Evolutionary conservation across 1,140 invertebrate species (phyloP).

Genomic region (Archivesica marissinica): DNA sequence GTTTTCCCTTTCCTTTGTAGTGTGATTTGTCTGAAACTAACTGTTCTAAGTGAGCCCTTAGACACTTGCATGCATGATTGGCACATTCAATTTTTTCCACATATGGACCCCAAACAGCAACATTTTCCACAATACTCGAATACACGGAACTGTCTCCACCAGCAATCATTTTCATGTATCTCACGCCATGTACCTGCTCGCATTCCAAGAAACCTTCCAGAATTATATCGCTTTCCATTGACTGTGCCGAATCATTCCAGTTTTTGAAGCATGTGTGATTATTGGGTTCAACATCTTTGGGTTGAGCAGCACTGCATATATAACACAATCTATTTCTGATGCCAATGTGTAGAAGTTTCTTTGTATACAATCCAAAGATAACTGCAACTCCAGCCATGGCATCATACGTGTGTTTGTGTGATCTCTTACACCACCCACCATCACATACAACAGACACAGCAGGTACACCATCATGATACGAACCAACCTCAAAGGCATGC

Average conservation of each 20-base stretch:
- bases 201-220: constrained; percentile 82
- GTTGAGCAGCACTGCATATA: constrained; percentile 69
- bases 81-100: constrained; percentile 82
- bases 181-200: constrained; percentile 79
- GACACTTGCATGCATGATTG: constrained; percentile 80
- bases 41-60: constrained; percentile 65
- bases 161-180: constrained; percentile 81
- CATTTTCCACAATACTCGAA: constrained; percentile 72
- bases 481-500: constrained; percentile 32
- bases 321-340: constrained; percentile 83
- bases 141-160: constrained; percentile 84
- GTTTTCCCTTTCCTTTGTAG: constrained; percentile 42
- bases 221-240: constrained; percentile 84
- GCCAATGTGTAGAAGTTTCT: constrained; percentile 81
- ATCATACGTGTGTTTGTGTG: constrained; percentile 61
- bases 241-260: constrained; percentile 78
- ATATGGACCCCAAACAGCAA: constrained; percentile 72
- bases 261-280: constrained; percentile 71
- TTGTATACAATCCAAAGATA: constrained; percentile 80
- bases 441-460: constrained; percentile 58
- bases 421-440: constrained; percentile 61
- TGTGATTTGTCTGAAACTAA: constrained; percentile 39
- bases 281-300: constrained; percentile 12
- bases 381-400: constrained; percentile 65
- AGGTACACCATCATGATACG: constrained; percentile 57